Evolutionary conservation across 2,888 invertebrate genomes (phyloP), one percentile per base, ranked within the genome.

Genomic region (Charanyca ferruginea): DNA sequence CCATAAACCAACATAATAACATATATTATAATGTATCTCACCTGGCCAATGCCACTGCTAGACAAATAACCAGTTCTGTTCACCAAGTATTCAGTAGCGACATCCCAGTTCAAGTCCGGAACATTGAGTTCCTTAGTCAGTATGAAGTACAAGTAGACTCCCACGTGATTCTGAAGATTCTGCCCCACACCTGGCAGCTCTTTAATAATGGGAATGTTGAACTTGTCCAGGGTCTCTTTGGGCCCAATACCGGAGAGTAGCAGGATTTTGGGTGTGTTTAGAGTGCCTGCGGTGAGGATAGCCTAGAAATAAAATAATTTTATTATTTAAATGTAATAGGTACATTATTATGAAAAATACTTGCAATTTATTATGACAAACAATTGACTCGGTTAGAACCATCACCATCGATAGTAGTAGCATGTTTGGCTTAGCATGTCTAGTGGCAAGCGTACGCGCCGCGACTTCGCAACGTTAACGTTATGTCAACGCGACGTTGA

Each of bases 151-250:
- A 97, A 74, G 7, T 92, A 93, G 38, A 96, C 96, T 0, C 97
- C 96, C 0, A 97, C 96, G 80, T 97, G 97, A 85, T 97, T 97
- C 66, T 97, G 97, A 0, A 97, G 89, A 83, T 97, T 97, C 83
- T 96, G 96, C 0, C 97, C 97, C 0, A 97, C 97, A 0, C 97
- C 97, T 0, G 97, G 97, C 22, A 97, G 89, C 71, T 97, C 96
- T 70, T 96, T 96, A 25, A 97, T 92, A 11, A 96, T 94, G 6
- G 96, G 96, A 32, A 97, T 96, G 61, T 96, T 96, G 65, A 96
- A 96, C 63, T 94, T 93, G 49, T 95, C 90, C 2, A 97, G 89
- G 51, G 96, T 96, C 7, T 96, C 94, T 80, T 94, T 96, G 0
- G 97, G 97, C 0, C 97, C 97, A 7, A 97, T 95, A 9, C 97